phyloP scores from a whole-genome alignment of 2,888 invertebrate species.

The Caenorhabditis sp. region DNA sequence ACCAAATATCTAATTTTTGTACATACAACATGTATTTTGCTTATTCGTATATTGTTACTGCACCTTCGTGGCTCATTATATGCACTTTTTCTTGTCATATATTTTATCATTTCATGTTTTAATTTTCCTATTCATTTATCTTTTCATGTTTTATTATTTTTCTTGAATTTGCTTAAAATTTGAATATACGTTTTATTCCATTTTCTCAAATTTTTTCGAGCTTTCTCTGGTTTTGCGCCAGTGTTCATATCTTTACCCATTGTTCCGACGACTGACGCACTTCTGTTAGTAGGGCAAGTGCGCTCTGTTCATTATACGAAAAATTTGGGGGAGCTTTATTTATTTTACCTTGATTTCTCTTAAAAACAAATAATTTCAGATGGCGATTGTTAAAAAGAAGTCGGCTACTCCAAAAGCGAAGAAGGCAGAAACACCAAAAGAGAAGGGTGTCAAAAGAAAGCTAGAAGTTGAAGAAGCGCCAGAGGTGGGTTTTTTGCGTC shows the following conservation, averaged over 20 bases:
- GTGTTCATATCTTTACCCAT: neutral
- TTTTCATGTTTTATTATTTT: neutral
- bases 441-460: constrained; percentile 7
- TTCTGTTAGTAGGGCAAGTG: neutral
- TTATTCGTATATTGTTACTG: constrained; percentile 13
- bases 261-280: neutral
- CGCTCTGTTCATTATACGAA: constrained; percentile 5
- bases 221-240: neutral
- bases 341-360: neutral
- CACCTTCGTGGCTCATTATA: too few relatives aligned
- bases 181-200: neutral
- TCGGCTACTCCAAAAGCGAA: constrained; percentile 2
- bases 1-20: constrained; percentile 4
- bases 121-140: neutral
- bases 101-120: neutral
- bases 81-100: neutral
- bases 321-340: constrained; percentile 1
- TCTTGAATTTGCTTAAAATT: neutral
- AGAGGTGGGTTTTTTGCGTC: neutral
- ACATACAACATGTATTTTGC: neutral
- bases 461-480: neutral
- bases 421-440: neutral
- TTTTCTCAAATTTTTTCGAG: neutral
- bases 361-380: constrained; percentile 8
- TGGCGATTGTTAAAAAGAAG: constrained; percentile 37